phyloP scores from a whole-genome alignment of 1,140 invertebrate species.

The Aphelinus atriplicis region DNA sequence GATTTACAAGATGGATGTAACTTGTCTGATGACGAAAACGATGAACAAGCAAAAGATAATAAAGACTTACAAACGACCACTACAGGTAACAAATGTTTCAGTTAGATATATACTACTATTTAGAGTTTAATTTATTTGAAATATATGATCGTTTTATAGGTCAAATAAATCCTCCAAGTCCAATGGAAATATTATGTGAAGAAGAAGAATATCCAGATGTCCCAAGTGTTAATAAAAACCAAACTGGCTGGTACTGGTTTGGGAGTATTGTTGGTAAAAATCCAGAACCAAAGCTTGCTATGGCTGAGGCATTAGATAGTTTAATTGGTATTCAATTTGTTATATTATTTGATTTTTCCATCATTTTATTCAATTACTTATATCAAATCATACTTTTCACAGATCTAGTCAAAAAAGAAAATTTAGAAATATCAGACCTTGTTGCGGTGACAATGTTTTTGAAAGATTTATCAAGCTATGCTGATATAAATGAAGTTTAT shows the following conservation, averaged over 20 bases:
- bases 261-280: slow-evolving; percentile 76
- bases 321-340: slow-evolving; percentile 75
- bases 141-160: slow-evolving; percentile 39
- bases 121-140: not conserved
- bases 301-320: slow-evolving; percentile 75
- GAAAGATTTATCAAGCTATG: slow-evolving; percentile 82
- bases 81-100: slow-evolving; percentile 50
- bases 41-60: slow-evolving; percentile 56
- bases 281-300: slow-evolving; percentile 66
- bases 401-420: slow-evolving; percentile 70
- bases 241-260: slow-evolving; percentile 83
- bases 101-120: not conserved
- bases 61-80: slow-evolving; percentile 58
- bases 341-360: slow-evolving; percentile 29
- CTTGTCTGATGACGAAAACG: slow-evolving; percentile 64
- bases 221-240: slow-evolving; percentile 71
- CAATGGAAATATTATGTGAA: slow-evolving; percentile 55
- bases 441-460: slow-evolving; percentile 86
- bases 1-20: slow-evolving; percentile 65
- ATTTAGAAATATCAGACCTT: slow-evolving; percentile 74
- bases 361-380: slow-evolving; percentile 3
- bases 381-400: slow-evolving; percentile 38
- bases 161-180: slow-evolving; percentile 57
- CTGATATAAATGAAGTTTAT: slow-evolving; percentile 81
- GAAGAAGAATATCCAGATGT: slow-evolving; percentile 59